Conservation (phyloP, 92 coral and sea anemone genomes). For the Palythoa heliodiscus region DNA sequence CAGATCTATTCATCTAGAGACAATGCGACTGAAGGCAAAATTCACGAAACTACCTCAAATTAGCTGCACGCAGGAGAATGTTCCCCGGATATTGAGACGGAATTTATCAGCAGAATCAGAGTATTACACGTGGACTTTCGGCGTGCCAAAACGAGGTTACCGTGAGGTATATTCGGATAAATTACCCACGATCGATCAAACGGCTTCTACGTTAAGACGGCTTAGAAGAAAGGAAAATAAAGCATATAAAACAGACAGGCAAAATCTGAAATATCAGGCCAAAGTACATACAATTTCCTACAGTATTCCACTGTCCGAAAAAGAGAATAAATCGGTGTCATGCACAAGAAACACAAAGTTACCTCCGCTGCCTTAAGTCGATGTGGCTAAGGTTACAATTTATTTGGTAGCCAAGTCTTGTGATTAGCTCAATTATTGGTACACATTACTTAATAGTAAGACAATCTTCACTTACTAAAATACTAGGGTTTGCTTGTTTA, state of each 20-base stretch:
- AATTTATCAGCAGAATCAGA: slow-evolving; percentile 78
- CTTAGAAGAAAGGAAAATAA: neutral
- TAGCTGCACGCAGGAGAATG: slow-evolving; percentile 69
- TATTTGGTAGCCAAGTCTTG: too few species aligned
- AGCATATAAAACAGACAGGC: neutral
- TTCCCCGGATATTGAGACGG: slow-evolving; percentile 69
- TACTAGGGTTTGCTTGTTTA: too few species aligned
- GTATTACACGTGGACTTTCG: slow-evolving; percentile 84
- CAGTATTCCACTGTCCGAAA: slow-evolving; percentile 9
- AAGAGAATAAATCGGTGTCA: neutral
- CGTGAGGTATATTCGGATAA: slow-evolving; percentile 1
- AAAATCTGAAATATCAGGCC: neutral
- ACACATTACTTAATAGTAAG: too few species aligned
- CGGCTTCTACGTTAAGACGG: slow-evolving; percentile 11
- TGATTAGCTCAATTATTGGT: too few species aligned
- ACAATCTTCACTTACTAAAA: too few species aligned
- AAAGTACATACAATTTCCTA: neutral
- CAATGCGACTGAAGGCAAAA: slow-evolving; percentile 65
- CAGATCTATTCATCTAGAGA: slow-evolving; percentile 48
- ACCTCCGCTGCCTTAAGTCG: neutral
- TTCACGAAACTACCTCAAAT: slow-evolving; percentile 62
- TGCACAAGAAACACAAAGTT: neutral
- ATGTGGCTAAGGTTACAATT: too few species aligned
- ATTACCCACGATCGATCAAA: slow-evolving; percentile 13
- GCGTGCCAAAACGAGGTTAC: slow-evolving; percentile 50